phyloP scores from a whole-genome alignment of 1,140 invertebrate species.

The Lasioglossum baleicum region DNA sequence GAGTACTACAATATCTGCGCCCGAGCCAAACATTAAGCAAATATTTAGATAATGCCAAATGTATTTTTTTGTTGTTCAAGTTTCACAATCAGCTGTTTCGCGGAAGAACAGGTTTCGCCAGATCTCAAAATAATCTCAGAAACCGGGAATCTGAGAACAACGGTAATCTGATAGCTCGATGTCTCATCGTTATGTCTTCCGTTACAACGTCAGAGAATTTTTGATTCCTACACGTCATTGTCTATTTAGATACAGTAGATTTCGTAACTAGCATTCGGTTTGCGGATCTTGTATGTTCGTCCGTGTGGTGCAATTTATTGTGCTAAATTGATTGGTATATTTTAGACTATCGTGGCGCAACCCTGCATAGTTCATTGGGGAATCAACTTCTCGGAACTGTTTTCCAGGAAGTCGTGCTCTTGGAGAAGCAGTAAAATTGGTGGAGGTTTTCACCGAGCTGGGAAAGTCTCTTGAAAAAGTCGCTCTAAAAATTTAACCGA shows the following conservation, averaged over 20 bases:
- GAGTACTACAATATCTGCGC: conserved; percentile 1
- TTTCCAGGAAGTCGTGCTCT: not conserved
- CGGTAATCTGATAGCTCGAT: too few species aligned
- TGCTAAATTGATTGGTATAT: not conserved
- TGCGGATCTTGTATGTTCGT: not conserved
- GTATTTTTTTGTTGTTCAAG: not conserved
- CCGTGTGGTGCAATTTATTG: not conserved
- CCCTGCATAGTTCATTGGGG: not conserved
- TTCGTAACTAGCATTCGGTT: not conserved
- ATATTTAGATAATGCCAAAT: conserved; percentile 4
- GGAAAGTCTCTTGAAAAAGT: not conserved
- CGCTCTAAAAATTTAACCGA: not conserved
- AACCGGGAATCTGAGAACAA: not conserved
- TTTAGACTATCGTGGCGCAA: not conserved
- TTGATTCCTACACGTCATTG: not conserved
- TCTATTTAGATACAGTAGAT: not conserved
- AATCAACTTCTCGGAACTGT: not conserved
- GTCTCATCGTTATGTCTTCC: too few species aligned
- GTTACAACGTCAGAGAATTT: too few species aligned
- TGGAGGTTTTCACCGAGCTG: not conserved
- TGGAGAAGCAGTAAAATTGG: not conserved
- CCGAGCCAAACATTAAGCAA: conserved; percentile 27
- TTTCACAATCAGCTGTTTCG: conserved; percentile 7
- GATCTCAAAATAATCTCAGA: conserved; percentile 2
- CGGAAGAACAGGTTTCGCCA: not conserved